A percentile compares a stretch with the other conserved stretches of the same genome.
Conservation (phyloP, 2,888 invertebrate species). For the Cybosia mesomella region DNA sequence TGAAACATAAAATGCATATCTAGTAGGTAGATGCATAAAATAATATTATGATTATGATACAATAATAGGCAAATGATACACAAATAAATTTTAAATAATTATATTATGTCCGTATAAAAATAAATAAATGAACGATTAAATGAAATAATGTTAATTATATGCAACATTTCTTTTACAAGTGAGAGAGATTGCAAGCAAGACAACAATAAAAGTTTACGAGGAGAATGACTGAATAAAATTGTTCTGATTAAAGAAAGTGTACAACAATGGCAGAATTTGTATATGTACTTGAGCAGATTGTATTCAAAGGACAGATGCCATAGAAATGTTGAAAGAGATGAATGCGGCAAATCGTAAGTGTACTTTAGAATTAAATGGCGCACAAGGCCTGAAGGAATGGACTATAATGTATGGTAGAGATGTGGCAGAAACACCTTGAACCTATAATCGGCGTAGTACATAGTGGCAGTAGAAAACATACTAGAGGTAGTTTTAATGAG, state of each 20-base stretch:
- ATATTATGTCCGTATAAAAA: not conserved
- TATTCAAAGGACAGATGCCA: not conserved
- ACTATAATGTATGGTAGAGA: too few species aligned
- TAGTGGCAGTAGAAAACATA: too few species aligned
- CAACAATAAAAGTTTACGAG: not conserved
- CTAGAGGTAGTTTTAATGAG: too few species aligned
- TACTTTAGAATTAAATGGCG: too few species aligned
- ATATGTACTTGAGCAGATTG: not conserved
- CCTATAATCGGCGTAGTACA: too few species aligned
- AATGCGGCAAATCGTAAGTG: not conserved
- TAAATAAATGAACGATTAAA: too few species aligned
- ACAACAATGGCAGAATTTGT: not conserved
- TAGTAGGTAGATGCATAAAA: constrained; percentile 41
- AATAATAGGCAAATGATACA: constrained; percentile 39
- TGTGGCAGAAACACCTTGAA: too few species aligned
- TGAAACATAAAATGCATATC: constrained; percentile 12
- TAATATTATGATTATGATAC: constrained; percentile 27
- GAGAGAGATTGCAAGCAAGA: not conserved
- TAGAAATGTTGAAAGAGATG: not conserved
- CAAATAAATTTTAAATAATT: not conserved
- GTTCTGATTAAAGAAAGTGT: not conserved
- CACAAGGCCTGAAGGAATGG: too few species aligned
- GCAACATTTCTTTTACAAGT: not conserved
- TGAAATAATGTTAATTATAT: not conserved
- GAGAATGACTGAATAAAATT: not conserved